These are phyloP conservation scores for Carettochelys insculpta DNA, from an alignment of 2,113 vertebrate genomes.

Conservation along the genomic window DNA sequence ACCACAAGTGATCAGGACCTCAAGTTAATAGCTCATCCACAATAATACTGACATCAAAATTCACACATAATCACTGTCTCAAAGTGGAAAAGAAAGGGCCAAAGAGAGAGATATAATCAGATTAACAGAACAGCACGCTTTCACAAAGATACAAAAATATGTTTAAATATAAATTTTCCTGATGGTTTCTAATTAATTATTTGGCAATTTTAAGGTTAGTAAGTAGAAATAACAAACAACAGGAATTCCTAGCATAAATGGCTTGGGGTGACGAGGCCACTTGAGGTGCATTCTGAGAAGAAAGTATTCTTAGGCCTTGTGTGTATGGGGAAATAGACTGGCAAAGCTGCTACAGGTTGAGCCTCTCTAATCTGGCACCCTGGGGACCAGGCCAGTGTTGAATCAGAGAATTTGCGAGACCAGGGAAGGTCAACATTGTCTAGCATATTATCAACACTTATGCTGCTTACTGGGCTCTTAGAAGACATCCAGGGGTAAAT, in stretches of 20 bases:
- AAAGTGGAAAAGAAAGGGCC: background rate
- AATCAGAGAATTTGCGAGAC: too few relatives aligned
- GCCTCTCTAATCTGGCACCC: too few relatives aligned
- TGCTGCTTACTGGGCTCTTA: too few relatives aligned
- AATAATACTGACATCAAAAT: conserved; percentile 32
- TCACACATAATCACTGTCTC: background rate
- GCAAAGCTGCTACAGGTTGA: background rate
- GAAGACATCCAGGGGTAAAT: too few relatives aligned
- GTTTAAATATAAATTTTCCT: conserved; percentile 24
- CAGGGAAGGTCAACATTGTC: too few relatives aligned
- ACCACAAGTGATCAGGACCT: conserved; percentile 46
- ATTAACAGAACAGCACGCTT: background rate
- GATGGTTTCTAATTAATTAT: conserved; percentile 34
- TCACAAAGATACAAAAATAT: conserved; percentile 23
- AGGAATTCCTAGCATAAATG: background rate
- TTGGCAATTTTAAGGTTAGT: background rate
- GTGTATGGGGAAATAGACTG: conserved; percentile 51
- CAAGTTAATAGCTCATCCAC: conserved; percentile 17
- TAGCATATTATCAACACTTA: too few relatives aligned
- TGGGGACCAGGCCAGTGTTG: too few relatives aligned
- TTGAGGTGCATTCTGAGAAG: background rate
- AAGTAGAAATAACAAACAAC: background rate
- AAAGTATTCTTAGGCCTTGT: conserved; percentile 36
- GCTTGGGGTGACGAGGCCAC: conserved; percentile 32
- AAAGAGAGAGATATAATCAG: background rate